A percentile compares a stretch with the other conserved stretches of the same genome.
phyloP scores from a whole-genome alignment of 2,888 invertebrate genomes.

The Andrena bucephala region DNA sequence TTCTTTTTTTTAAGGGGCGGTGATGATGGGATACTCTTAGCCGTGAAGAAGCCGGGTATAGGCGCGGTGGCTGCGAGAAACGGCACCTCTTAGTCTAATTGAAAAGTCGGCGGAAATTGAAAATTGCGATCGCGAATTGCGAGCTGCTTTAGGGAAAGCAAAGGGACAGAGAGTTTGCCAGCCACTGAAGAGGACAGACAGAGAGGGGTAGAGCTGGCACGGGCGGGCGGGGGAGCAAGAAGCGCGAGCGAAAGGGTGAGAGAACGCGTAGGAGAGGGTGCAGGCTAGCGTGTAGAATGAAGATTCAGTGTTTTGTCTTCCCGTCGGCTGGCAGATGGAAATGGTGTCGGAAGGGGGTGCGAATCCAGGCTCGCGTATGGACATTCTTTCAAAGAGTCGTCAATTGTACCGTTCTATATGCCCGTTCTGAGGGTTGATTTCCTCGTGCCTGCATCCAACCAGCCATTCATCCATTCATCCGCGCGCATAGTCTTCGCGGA shows the following conservation, averaged over 20 bases:
- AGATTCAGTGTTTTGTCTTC: constrained; percentile 84
- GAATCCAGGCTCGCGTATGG: constrained; percentile 77
- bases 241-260: constrained; percentile 46
- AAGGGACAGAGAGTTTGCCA: constrained; percentile 65
- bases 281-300: constrained; percentile 81
- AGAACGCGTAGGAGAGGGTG: constrained; percentile 60
- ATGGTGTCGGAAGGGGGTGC: constrained; percentile 74
- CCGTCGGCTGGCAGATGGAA: constrained; percentile 67
- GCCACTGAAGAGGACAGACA: constrained; percentile 56
- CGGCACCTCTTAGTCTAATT: constrained; percentile 85
- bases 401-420: constrained; percentile 83
- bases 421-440: constrained; percentile 81
- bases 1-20: constrained; percentile 45
- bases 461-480: constrained; percentile 66
- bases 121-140: constrained; percentile 85
- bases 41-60: constrained; percentile 77
- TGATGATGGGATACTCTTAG: constrained; percentile 63
- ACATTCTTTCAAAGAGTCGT: constrained; percentile 83
- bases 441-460: constrained; percentile 73
- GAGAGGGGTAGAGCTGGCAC: constrained; percentile 22
- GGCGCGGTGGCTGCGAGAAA: constrained; percentile 59
- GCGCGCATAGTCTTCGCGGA: constrained; percentile 59
- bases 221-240: constrained; percentile 17
- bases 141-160: constrained; percentile 83
- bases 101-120: constrained; percentile 85